Evolutionary conservation across 2,888 invertebrate species (phyloP).

Genomic region (Drosophila emarginata): DNA sequence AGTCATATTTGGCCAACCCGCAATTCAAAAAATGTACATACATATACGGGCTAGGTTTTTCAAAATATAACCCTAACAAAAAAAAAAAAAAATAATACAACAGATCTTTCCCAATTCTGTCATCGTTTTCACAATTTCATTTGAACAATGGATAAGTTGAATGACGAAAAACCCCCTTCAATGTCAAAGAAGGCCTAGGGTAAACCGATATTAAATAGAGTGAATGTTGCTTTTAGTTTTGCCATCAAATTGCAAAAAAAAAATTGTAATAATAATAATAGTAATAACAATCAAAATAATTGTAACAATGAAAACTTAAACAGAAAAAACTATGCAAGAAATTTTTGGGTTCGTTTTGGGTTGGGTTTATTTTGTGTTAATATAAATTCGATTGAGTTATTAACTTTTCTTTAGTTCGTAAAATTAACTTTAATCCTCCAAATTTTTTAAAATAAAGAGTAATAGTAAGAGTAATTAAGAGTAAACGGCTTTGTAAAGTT

Average conservation of each 20-base stretch:
- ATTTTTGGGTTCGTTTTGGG: not conserved
- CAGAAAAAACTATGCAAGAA: not conserved
- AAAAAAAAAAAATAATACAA: slow-evolving; percentile 3
- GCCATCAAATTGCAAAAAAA: slow-evolving; percentile 37
- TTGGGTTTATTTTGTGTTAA: not conserved
- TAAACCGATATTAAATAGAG: slow-evolving; percentile 58
- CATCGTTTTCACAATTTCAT: slow-evolving; percentile 60
- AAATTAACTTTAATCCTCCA: no score
- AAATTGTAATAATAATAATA: not conserved
- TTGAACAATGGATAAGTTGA: slow-evolving; percentile 48
- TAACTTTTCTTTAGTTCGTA: no score
- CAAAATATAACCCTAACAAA: slow-evolving; percentile 6
- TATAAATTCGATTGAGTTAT: not conserved
- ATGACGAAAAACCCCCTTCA: slow-evolving; percentile 59
- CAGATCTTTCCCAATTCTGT: slow-evolving; percentile 34
- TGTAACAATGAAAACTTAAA: slow-evolving; percentile 28
- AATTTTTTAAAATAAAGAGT: no score
- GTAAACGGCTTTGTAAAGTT: no score
- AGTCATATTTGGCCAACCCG: slow-evolving; percentile 38
- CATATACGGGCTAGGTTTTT: no score
- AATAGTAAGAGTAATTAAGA: no score
- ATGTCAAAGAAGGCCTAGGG: slow-evolving; percentile 60
- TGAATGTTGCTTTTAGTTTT: slow-evolving; percentile 57
- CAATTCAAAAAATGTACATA: slow-evolving; percentile 6
- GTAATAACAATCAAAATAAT: slow-evolving; percentile 16